Base-by-base conservation (phyloP, 92 coral and sea anemone genomes). In the Desmophyllum pertusum region DNA sequence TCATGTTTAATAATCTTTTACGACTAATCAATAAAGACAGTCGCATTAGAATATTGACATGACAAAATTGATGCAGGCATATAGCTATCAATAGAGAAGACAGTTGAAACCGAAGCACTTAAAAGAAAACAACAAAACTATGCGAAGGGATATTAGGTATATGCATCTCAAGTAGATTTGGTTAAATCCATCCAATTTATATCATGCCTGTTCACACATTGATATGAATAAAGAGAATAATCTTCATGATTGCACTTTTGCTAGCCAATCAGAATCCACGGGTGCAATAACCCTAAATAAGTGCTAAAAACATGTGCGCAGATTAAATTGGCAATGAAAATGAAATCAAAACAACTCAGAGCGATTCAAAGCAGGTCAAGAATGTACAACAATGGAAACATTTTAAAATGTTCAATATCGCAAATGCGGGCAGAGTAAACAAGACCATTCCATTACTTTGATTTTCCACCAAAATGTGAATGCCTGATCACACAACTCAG, bases 201-300 rank as follows among this genome's bases (percentile, higher is more conserved):
- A 21, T 29, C 62, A 48, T 6, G 78, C 78, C 78, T 74, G 78
- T 48, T 21, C 78, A 76, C 51, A 77, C 81, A 57, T 10, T 25
- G 66, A 77, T 59, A 37, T 66, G 27, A 61, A 77, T 37, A 51
- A 15, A n/a, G 46, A 77, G 65, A 77, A 57, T 39, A 51, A 13
- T 27, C 69, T n/a, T 38, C 5, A 59, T 59, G 45, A 37, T 35
- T 77, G 69, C 70, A 57, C 69, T 77, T 74, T 77, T 13, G 70
- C 70, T 55, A 37, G 3, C 70, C 51, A 55, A 77, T 76, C 67
- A 76, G 52, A 38, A 35, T 25, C 21, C 37, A 57, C 57, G 70
- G 29, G 35, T 59, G 39, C 51, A 77, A 27, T 39, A 59, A 13
- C 70, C 77, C 33, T 29, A 13, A 15, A 40, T 31, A 78, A 64